These are phyloP conservation scores for Microctonus hyperodae DNA, from an alignment of 2,888 invertebrate species.

Conservation along the genomic window DNA sequence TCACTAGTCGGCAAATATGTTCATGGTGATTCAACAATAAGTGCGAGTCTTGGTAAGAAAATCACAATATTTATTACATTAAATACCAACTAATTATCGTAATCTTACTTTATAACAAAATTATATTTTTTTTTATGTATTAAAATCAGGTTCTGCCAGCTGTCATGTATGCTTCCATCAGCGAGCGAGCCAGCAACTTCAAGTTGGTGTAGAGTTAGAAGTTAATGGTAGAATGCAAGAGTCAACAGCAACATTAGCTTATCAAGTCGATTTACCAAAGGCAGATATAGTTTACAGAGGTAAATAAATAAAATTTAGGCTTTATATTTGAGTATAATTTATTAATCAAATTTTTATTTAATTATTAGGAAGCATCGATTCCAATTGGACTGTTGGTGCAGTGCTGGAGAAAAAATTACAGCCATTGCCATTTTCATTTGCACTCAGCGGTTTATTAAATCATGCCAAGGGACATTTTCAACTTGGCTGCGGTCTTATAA, in stretches of 20 bases:
- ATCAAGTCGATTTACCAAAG: slow-evolving; percentile 94
- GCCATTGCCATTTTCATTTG: slow-evolving; percentile 93
- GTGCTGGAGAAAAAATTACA: slow-evolving; percentile 93
- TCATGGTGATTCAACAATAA: slow-evolving; percentile 63
- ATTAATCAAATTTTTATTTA: neutral
- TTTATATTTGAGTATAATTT: neutral
- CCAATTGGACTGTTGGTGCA: slow-evolving; percentile 92
- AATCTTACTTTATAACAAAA: neutral
- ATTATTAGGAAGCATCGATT: slow-evolving; percentile 84
- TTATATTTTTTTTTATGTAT: slow-evolving; percentile 9
- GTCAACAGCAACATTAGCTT: slow-evolving; percentile 89
- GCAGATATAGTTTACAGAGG: slow-evolving; percentile 95
- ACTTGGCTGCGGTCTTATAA: slow-evolving; percentile 93
- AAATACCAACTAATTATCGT: neutral
- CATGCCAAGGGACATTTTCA: slow-evolving; percentile 92
- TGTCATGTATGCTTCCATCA: slow-evolving; percentile 94
- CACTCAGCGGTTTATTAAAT: slow-evolving; percentile 90
- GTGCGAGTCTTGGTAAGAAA: slow-evolving; percentile 63
- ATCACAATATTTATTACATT: too few species aligned
- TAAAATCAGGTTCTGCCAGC: slow-evolving; percentile 72
- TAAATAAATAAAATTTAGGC: slow-evolving; percentile 54
- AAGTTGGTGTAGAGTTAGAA: slow-evolving; percentile 95
- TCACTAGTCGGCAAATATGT: slow-evolving; percentile 86
- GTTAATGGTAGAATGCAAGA: slow-evolving; percentile 91
- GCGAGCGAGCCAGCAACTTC: slow-evolving; percentile 88